Base-by-base conservation (phyloP, 2,888 invertebrate genomes). In the Lycaena phlaeas region DNA sequence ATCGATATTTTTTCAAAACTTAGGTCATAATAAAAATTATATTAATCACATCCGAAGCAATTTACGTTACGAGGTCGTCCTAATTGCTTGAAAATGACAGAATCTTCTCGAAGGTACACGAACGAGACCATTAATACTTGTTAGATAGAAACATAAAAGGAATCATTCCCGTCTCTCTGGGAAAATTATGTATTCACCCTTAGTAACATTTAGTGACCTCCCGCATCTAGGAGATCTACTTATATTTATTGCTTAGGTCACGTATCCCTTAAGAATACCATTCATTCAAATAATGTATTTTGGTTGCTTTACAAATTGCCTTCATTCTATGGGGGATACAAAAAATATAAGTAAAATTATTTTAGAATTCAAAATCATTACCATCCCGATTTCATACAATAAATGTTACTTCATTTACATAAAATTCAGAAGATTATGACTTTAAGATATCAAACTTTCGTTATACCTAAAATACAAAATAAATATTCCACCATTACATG, bases 61-160 rank as follows among this genome's bases (percentile, higher is more conserved):
- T 71, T 71, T 63, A 66, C 54, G 57, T 63, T 62, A 64, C 49
- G 64, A 61, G 65, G 59, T 59, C 58, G 56, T 52, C 58, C 56
- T 71, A 74, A 74, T 75, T 73, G 67, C 62, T 64, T 57, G 61
- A 63, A 70, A 72, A 74, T 72, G 71, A 73, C 64, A 67, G 63
- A 63, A 64, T 64, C 65, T 59, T 54, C 51, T 54, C 56, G 53
- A 57, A 53, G 59, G 62, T 61, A 58, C 57, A 53, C 53, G 52
- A 52, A 49, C 43, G 51, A 50, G 50, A 54, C 61, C 69, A 74
- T 78, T 73, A 65, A 70, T 77, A 68, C 67, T 74, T 59, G 68
- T 78, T 76, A 76, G 57, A 51, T 52, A 46, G 59, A 57, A 66
- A 67, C 74, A 71, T 71, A 73, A 74, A 71, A 58, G 64, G 64